Evolutionary conservation across 2,113 vertebrate species (phyloP), one percentile per base, ranked within the genome.

Genomic region (Pollachius pollachius): DNA sequence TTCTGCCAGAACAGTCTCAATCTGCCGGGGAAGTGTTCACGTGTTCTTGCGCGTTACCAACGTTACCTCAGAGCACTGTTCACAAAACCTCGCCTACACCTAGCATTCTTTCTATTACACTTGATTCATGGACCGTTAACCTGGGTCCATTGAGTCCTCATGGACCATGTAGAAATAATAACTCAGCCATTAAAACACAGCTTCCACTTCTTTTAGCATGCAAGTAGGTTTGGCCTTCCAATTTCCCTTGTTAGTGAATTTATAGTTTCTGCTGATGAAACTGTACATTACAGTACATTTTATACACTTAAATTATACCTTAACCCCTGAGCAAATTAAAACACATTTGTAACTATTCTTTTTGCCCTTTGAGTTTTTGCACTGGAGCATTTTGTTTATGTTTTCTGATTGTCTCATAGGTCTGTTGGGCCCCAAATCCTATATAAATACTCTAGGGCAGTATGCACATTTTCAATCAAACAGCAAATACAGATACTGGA

Each of bases 21-120:
- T 82, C 83, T 84, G 60, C 72, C 66, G 69, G 80, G 72, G 78
- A 76, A 81, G 66, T 73, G 52, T 57, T 16, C 54, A 16, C 5
- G 54, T 48, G 41, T 13, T 48, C 41, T 48, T 48, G 41, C 41
- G 8, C 41, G 41, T 48, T 48, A 48, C 2, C 41, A 48, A 48
- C 41, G 15, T 57, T 90, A 92, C 90, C 90, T 92, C 89, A 92
- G 83, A 90, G 79, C 85, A 87, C 81, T 81, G 81, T 77, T 79
- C 85, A 89, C 82, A 75, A 84, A 82, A 84, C 84, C 84, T 84
- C 81, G 83, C 72, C 79, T 77, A 81, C 75, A 74, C 62, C 54
- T 57, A n/a, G 41, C 41, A n/a, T 57, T 57, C 54, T 17, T 57
- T 16, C 54, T 57, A 57, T 57, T 6, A 57, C 54, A n/a, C 11